Percentiles rank a stretch among this genome's conserved stretches.
Conservation (phyloP, 2,797 vertebrate genomes). For the Crocidura indochinensis region DNA sequence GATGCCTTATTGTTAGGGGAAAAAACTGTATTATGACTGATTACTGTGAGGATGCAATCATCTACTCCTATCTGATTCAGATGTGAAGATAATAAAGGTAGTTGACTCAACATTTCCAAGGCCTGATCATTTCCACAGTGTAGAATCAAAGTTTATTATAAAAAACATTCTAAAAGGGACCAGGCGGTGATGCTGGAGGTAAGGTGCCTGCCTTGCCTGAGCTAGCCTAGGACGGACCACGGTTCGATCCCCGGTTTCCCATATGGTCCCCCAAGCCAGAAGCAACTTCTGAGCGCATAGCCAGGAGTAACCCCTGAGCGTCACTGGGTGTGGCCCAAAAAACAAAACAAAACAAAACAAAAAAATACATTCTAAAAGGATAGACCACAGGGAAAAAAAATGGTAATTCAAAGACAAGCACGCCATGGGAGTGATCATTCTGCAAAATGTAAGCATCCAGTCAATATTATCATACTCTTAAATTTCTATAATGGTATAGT, state of each 20-base stretch:
- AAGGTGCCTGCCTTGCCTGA: too few species aligned
- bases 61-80: neutral
- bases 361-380: slow-evolving; percentile 27
- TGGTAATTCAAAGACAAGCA: too few species aligned
- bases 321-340: too few species aligned
- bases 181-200: too few species aligned
- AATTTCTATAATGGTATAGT: neutral
- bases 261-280: too few species aligned
- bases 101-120: neutral
- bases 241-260: too few species aligned
- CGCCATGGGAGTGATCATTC: too few species aligned
- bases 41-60: neutral
- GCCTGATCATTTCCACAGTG: neutral
- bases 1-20: neutral
- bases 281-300: too few species aligned
- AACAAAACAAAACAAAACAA: too few species aligned
- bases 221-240: too few species aligned
- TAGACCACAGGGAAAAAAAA: neutral
- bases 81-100: neutral
- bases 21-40: neutral
- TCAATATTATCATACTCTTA: neutral
- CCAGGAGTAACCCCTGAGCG: too few species aligned
- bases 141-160: neutral
- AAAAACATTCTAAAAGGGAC: neutral
- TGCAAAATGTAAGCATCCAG: neutral